These are phyloP conservation scores for Benitochromis conjunctus DNA, from an alignment of 2,113 vertebrate genomes.

Conservation along the genomic window DNA sequence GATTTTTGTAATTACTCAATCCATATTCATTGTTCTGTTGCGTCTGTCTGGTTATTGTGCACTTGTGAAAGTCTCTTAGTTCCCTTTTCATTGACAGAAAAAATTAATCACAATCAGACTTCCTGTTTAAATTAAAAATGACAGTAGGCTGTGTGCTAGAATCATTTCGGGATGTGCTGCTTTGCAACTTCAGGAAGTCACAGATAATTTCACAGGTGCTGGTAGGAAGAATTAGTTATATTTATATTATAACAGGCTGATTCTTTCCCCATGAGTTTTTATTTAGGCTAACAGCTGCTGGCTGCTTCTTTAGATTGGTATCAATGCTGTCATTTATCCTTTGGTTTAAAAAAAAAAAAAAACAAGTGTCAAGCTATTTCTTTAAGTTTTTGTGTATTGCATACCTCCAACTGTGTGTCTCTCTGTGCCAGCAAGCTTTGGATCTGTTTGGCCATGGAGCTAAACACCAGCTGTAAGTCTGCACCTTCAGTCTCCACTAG, in stretches of 20 bases:
- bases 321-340: neutral
- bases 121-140: neutral
- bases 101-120: neutral
- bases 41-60: neutral
- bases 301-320: neutral
- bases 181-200: neutral
- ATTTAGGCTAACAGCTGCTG: neutral
- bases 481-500: slow-evolving; percentile 57
- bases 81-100: neutral
- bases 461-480: slow-evolving; percentile 73
- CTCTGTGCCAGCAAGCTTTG: slow-evolving; percentile 76
- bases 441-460: slow-evolving; percentile 73
- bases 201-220: neutral
- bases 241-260: neutral
- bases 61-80: neutral
- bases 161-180: neutral
- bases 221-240: neutral
- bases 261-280: neutral
- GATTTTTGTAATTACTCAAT: neutral
- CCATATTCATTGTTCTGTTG: neutral
- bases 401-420: slow-evolving; percentile 81
- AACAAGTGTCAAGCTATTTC: neutral
- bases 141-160: neutral
- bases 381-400: neutral
- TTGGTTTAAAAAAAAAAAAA: neutral